Conservation (phyloP, 2,113 vertebrate genomes). For the Nesoenas mayeri region DNA sequence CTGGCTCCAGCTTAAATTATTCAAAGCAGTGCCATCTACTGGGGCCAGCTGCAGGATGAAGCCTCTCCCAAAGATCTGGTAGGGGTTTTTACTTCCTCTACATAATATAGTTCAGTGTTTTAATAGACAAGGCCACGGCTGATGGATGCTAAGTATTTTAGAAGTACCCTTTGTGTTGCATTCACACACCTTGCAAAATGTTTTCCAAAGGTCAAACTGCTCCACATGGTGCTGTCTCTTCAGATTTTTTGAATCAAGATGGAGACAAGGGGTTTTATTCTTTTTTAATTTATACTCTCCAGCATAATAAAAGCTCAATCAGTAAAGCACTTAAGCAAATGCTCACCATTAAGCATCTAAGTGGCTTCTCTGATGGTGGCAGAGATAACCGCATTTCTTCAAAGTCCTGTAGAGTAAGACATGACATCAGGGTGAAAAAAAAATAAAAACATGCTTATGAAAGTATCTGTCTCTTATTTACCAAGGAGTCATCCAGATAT, state of each 20-base stretch:
- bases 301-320: constrained; percentile 34
- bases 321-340: constrained; percentile 35
- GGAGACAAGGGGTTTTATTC: neutral
- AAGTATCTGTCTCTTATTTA: neutral
- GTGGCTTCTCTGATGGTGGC: neutral
- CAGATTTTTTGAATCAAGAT: neutral
- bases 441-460: neutral
- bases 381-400: constrained; percentile 17
- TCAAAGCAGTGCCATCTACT: constrained; percentile 56
- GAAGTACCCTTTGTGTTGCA: neutral
- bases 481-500: neutral
- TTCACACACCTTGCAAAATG: neutral
- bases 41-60: neutral
- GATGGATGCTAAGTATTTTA: neutral
- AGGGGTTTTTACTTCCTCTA: neutral
- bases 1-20: neutral
- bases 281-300: neutral
- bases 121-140: neutral
- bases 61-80: too few relatives aligned
- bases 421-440: neutral
- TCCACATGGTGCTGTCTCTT: neutral
- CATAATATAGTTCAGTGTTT: neutral
- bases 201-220: neutral
- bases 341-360: constrained; percentile 10
- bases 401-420: neutral